These are phyloP conservation scores for Enteromius fasciolatus DNA, from an alignment of 2,797 vertebrate species.

Conservation along the genomic window DNA sequence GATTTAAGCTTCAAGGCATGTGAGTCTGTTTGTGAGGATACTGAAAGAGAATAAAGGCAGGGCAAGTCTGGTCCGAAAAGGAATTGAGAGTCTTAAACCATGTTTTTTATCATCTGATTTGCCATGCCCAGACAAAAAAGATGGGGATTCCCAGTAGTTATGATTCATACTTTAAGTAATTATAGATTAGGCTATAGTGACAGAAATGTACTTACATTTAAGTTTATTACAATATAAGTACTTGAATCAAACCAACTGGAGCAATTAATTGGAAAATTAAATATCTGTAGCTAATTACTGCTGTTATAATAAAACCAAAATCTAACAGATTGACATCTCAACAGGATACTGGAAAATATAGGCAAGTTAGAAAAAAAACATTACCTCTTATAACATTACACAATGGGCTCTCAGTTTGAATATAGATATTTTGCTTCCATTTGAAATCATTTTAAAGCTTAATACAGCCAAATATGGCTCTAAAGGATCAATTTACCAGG, in stretches of 20 bases:
- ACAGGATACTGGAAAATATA: neutral
- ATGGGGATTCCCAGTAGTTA: slow-evolving; percentile 12
- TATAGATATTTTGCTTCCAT: neutral
- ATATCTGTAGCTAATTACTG: neutral
- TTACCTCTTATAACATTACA: neutral
- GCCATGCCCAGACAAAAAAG: slow-evolving; percentile 14
- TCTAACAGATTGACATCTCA: neutral
- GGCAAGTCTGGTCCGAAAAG: slow-evolving; percentile 13
- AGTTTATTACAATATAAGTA: neutral
- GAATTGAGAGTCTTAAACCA: neutral
- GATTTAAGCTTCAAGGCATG: neutral
- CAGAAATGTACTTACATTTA: neutral
- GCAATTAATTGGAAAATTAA: neutral
- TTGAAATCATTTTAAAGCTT: neutral
- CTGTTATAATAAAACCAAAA: neutral
- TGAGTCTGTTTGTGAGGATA: neutral
- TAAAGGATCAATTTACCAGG: neutral
- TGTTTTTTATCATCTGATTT: slow-evolving; percentile 16
- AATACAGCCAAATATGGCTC: neutral
- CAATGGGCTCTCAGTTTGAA: neutral
- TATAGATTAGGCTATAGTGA: neutral
- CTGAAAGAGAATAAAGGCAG: slow-evolving; percentile 7
- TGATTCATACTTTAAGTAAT: neutral
- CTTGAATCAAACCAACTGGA: neutral
- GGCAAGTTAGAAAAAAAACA: neutral